Base-by-base conservation (phyloP, 53 echinoderm and acorn worm genomes). In the Holothuria scabra region DNA sequence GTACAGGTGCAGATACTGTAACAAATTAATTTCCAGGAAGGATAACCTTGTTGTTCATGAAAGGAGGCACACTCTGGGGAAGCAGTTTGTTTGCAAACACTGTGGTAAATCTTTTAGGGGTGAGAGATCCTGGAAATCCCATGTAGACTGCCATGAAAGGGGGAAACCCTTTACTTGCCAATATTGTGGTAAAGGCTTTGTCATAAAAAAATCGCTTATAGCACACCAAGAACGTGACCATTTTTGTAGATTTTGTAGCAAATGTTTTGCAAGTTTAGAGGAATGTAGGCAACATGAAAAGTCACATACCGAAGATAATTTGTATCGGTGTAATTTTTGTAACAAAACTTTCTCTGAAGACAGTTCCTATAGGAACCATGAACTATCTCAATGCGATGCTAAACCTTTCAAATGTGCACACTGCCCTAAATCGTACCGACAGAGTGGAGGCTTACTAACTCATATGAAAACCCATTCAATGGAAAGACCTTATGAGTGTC, bases 401-500 rank as follows among this genome's bases (percentile, higher is more conserved):
- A 25, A 18, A 5, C n/a, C 60, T 12, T 75, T 28, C 46, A 52
- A 84, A 46, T 88, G 88, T 44, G 19, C 32, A 13, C 24, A 62
- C 66, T 88, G 88, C 65, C 26, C 21, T 19, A 84, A 84, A 44
- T 56, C 71, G 12, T 66, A 64, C 18, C 59, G 59, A 13, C 19
- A 11, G 20, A 19, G n/a, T 19, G 10, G 16, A 34, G 22, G 34
- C n/a, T 35, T 55, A 32, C 11, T 9, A 22, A 23, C 12, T 8
- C 81, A 81, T 34, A 26, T 44, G 44, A 62, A 1, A 21, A 38
- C 13, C 6, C 81, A 81, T 46, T 38, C 22, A 25, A 64, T 23
- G 34, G 87, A 87, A 30, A 66, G 57, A 7, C 87, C 87, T 20
- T 79, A 35, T 62, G 13, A 56, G 21, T 91, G 91, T 46, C 26